Base-by-base conservation (phyloP, 2,113 vertebrate genomes). In the Gopherus flavomarginatus region DNA sequence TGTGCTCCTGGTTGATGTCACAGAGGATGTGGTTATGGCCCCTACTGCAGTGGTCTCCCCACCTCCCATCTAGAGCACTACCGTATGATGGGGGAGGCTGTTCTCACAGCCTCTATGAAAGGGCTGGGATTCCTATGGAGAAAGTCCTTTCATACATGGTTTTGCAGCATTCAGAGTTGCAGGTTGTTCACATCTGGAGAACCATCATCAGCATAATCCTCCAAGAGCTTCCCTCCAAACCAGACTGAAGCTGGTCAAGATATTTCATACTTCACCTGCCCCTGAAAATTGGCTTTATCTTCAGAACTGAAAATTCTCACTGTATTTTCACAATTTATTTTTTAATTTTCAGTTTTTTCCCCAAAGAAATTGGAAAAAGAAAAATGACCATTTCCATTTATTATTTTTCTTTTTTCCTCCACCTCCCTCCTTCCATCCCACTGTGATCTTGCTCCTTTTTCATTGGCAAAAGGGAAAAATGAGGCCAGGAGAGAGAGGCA, bases 121-220 rank as follows among this genome's bases (percentile, higher is more conserved):
- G 17, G 8, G 1, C 19, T 27, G 75, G 26, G 42, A 1, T 2
- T 19, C 1, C 5, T 56, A 8, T 31, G 38, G 35, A 38, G 9
- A 57, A 78, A 83, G 6, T 26, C 87, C 26, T 0, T 11, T 86
- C 29, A 93, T 0, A 0, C 13, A 6, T 3, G 1, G 7, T n/a
- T 88, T 50, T 0, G 0, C 29, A 65, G 81, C 87, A 0, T 0
- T 22, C 38, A 1, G 19, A 0, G 0, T 38, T 89, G n/a, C 35
- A 52, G 11, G 38, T 11, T 69, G 29, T 16, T 89, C 16, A 0
- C 59, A 29, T 52, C 95, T 72, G 31, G 83, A 92, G 92, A 96
- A 53, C 16, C 8, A 81, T 80, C 81, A 31, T 2, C 12, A 42
- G 87, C 49, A 38, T 95, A 81, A 52, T 6, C 17, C 88, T 83